Percentiles rank a stretch among this genome's conserved stretches.
phyloP scores from a whole-genome alignment of 2,797 vertebrate genomes.

The Cyprinodon diabolis region DNA sequence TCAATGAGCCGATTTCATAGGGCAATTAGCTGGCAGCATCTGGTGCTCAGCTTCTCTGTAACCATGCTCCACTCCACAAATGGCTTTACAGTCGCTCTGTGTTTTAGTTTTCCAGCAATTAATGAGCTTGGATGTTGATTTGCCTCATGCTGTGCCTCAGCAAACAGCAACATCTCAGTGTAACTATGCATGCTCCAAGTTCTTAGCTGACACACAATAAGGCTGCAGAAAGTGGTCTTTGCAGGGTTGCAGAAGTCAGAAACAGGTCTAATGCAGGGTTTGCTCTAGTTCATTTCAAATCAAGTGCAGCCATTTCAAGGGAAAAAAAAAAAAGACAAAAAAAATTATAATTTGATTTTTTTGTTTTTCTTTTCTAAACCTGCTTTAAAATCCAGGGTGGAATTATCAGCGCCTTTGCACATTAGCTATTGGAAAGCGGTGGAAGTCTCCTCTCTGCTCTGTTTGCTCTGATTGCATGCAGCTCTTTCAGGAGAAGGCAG shows the following conservation, averaged over 20 bases:
- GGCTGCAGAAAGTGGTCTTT: constrained; percentile 2
- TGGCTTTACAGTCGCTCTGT: constrained; percentile 32
- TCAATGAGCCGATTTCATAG: constrained; percentile 35
- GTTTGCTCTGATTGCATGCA: too few relatives aligned
- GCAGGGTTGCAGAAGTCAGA: too few relatives aligned
- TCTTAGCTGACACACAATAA: background rate
- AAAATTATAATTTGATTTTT: too few relatives aligned
- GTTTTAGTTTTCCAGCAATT: constrained; percentile 39
- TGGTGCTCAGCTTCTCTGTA: constrained; percentile 53
- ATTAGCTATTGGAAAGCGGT: too few relatives aligned
- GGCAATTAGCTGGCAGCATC: constrained; percentile 59
- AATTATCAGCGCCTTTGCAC: too few relatives aligned
- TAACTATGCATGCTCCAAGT: constrained; percentile 5
- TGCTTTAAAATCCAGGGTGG: too few relatives aligned
- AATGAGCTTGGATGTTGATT: constrained; percentile 47
- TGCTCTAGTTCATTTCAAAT: background rate
- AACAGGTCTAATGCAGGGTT: constrained; percentile 3
- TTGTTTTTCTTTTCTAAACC: too few relatives aligned
- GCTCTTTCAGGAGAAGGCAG: too few relatives aligned
- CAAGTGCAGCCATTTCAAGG: too few relatives aligned
- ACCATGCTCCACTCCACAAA: constrained; percentile 47
- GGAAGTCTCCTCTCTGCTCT: too few relatives aligned
- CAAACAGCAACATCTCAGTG: constrained; percentile 20
- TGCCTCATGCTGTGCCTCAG: constrained; percentile 24
- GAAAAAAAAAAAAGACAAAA: too few relatives aligned